phyloP scores from a whole-genome alignment of 2,113 vertebrate genomes.

The Glareola pratincola region DNA sequence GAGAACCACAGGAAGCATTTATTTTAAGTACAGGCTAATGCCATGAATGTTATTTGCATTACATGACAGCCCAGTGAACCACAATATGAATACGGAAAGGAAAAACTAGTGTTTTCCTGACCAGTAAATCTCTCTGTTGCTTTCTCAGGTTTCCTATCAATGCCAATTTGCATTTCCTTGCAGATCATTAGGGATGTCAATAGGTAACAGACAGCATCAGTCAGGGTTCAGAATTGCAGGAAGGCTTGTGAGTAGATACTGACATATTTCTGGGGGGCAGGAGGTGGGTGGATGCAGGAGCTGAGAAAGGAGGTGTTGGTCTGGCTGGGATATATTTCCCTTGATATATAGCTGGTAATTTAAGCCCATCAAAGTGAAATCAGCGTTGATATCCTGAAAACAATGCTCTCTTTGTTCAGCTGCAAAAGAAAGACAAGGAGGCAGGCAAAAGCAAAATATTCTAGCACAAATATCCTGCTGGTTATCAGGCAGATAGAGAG shows the following conservation, averaged over 20 bases:
- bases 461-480: slow-evolving; percentile 41
- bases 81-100: slow-evolving; percentile 33
- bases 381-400: slow-evolving; percentile 16
- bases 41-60: slow-evolving; percentile 54
- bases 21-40: slow-evolving; percentile 53
- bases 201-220: slow-evolving; percentile 1
- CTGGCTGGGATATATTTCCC: slow-evolving; percentile 21
- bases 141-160: slow-evolving; percentile 43
- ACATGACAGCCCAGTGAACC: slow-evolving; percentile 39
- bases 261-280: background rate
- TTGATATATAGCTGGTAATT: slow-evolving; percentile 22
- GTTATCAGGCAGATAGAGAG: slow-evolving; percentile 35
- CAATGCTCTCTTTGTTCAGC: slow-evolving; percentile 38
- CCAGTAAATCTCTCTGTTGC: background rate
- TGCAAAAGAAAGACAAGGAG: slow-evolving; percentile 3
- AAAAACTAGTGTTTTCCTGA: slow-evolving; percentile 34
- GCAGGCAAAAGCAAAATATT: slow-evolving; percentile 42
- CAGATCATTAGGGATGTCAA: background rate
- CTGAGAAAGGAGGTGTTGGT: background rate
- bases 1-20: slow-evolving; percentile 60
- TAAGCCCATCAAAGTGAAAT: slow-evolving; percentile 23
- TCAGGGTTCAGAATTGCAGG: background rate
- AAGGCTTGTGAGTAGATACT: background rate
- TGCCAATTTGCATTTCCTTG: background rate
- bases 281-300: background rate